These are phyloP conservation scores for Passer domesticus DNA, from an alignment of 2,113 vertebrate genomes.

Conservation along the genomic window DNA sequence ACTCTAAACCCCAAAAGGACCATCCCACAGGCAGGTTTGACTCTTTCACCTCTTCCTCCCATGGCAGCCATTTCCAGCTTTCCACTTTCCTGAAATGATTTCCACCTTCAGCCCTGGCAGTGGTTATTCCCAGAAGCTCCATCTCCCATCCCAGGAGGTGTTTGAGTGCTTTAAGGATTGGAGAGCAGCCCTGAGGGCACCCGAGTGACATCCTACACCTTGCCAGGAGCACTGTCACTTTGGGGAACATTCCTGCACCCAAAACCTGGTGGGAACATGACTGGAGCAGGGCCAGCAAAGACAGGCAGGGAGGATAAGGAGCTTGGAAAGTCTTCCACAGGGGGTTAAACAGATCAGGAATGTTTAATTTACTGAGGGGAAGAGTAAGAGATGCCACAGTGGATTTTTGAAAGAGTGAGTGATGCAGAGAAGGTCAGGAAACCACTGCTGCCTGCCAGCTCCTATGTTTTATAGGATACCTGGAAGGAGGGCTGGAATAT, in stretches of 20 bases:
- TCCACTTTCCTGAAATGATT: not conserved
- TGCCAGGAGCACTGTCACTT: not conserved
- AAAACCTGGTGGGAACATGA: not conserved
- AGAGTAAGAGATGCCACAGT: not conserved
- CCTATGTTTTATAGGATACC: accelerated
- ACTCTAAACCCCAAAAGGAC: not conserved
- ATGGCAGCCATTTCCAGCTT: not conserved
- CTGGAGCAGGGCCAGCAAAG: not conserved
- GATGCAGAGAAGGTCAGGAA: not conserved
- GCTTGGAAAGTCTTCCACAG: not conserved
- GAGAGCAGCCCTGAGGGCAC: not conserved
- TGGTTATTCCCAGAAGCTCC: not conserved
- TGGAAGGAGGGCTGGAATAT: not conserved
- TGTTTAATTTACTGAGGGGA: not conserved
- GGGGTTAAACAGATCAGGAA: not conserved
- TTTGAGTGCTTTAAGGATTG: not conserved
- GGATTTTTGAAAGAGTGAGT: not conserved
- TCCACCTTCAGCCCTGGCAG: not conserved
- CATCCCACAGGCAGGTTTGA: not conserved
- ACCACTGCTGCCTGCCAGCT: not conserved
- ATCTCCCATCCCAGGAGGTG: not conserved
- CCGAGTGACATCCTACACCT: not conserved
- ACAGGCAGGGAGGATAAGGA: not conserved
- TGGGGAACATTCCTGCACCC: not conserved
- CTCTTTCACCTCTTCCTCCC: not conserved